Evolutionary conservation across 2,797 vertebrate species (phyloP), one percentile per base, ranked within the genome.

Genomic region (Anguilla obscura): DNA sequence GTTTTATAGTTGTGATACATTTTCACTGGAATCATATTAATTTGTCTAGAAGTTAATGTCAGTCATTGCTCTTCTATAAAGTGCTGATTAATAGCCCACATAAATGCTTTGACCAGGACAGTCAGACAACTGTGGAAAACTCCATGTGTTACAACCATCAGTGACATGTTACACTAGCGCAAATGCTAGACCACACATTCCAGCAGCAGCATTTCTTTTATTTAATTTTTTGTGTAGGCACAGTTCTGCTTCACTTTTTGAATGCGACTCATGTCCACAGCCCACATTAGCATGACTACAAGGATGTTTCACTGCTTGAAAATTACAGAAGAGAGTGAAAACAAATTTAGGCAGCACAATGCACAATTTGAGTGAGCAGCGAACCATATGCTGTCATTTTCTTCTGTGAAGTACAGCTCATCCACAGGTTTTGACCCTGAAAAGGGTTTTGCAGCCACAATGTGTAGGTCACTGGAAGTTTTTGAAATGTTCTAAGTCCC

Each of bases 281-380:
- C 63, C 82, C 84, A 48, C 80, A 71, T 52, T 69, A 88, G 48
- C 83, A 36, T 45, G 83, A 79, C 85, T 76, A 33, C 56, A 7
- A 48, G 84, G n/a, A 24, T 88, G 52, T 56, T 12, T 30, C 80
- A 50, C 24, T 50, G 30, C 69, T 54, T 79, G 82, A 74, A 88
- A 48, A n/a, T 24, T n/a, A 83, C 21, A 74, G 69, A 33, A 36
- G 36, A 84, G 82, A 79, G 52, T 27, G 45, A 79, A 79, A 86
- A 80, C 52, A 76, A 50, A 86, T 83, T 86, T 69, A 86, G 21
- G 21, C 74, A 50, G 45, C 21, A 30, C 45, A 86, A 66, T 79
- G 69, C 52, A 86, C 76, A 86, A 82, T 86, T 82, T 86, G 36
- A 48, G 74, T 82, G 69, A 14, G 10, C n/a, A 88, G 66, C 63